Percentiles rank a stretch among this genome's conserved stretches.
These are phyloP conservation scores for Copidosoma floridanum DNA, from an alignment of 1,140 invertebrate genomes.

Conservation along the genomic window DNA sequence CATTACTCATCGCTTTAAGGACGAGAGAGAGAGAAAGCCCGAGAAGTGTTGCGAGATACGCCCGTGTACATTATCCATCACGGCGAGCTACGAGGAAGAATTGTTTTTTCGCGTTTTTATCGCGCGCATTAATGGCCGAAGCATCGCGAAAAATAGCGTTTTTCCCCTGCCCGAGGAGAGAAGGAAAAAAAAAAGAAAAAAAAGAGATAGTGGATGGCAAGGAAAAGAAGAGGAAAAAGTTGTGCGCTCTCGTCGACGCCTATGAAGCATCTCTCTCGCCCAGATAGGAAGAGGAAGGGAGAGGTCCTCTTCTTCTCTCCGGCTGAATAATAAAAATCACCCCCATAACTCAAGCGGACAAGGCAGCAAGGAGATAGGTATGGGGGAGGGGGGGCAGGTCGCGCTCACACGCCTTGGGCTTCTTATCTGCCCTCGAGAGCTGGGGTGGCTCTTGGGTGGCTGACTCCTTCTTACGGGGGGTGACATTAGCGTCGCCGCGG, in stretches of 20 bases:
- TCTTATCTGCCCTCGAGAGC: slow-evolving; percentile 49
- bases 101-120: slow-evolving; percentile 28
- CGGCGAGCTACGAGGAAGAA: slow-evolving; percentile 3
- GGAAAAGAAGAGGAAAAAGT: slow-evolving; percentile 2
- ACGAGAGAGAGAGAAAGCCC: too few relatives aligned
- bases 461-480: too few relatives aligned
- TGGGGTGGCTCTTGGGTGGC: slow-evolving; percentile 37
- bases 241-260: slow-evolving; percentile 32
- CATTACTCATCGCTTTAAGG: slow-evolving; percentile 13
- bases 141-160: slow-evolving; percentile 20
- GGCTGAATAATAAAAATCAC: slow-evolving; percentile 57
- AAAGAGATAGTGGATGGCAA: slow-evolving; percentile 5
- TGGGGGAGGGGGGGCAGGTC: slow-evolving; percentile 38
- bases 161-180: neutral
- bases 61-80: neutral
- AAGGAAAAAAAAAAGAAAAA: neutral
- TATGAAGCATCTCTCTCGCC: slow-evolving; percentile 32
- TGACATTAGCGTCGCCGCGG: slow-evolving; percentile 40
- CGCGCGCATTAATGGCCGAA: slow-evolving; percentile 20
- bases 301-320: slow-evolving; percentile 29
- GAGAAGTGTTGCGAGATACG: slow-evolving; percentile 13
- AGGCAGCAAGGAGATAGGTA: too few relatives aligned
- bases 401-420: slow-evolving; percentile 38
- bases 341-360: slow-evolving; percentile 52
- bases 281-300: slow-evolving; percentile 27